These are phyloP conservation scores for Tineola bisselliella DNA, from an alignment of 2,888 invertebrate species.

Conservation along the genomic window DNA sequence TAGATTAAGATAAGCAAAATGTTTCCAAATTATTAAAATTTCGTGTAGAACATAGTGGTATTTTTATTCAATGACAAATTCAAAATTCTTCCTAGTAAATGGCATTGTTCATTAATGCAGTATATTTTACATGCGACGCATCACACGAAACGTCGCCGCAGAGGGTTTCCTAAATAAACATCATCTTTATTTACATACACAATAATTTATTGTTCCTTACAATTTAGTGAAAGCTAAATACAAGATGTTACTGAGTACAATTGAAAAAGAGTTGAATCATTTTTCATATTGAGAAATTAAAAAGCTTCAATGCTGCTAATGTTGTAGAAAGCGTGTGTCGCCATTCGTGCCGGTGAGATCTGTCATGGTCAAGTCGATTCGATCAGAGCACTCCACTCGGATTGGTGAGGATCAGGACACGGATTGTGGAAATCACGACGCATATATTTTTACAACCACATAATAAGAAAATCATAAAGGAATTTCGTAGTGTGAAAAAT, in stretches of 20 bases:
- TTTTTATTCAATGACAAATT: too few relatives aligned
- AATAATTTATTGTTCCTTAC: conserved; percentile 69
- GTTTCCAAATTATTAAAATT: too few relatives aligned
- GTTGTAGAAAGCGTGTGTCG: conserved; percentile 44
- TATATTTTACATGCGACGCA: too few relatives aligned
- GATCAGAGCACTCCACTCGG: background rate
- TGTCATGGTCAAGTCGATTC: background rate
- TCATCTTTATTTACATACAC: conserved; percentile 66
- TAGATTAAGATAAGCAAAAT: too few relatives aligned
- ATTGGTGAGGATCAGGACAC: background rate
- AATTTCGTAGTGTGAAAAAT: conserved; percentile 70
- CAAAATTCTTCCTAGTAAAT: too few relatives aligned
- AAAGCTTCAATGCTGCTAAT: conserved; percentile 49
- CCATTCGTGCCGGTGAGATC: conserved; percentile 37
- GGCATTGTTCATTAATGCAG: too few relatives aligned
- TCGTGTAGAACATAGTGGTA: too few relatives aligned
- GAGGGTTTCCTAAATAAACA: conserved; percentile 56
- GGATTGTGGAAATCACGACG: conserved; percentile 59
- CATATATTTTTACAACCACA: conserved; percentile 75
- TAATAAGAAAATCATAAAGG: conserved; percentile 71
- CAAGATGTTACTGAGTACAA: conserved; percentile 65
- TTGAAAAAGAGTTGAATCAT: conserved; percentile 34
- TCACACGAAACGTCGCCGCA: too few relatives aligned
- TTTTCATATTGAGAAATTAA: conserved; percentile 35
- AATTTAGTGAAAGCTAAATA: conserved; percentile 67